Base-by-base conservation (phyloP, 1,140 invertebrate genomes). In the Hylyphantes graminicola region DNA sequence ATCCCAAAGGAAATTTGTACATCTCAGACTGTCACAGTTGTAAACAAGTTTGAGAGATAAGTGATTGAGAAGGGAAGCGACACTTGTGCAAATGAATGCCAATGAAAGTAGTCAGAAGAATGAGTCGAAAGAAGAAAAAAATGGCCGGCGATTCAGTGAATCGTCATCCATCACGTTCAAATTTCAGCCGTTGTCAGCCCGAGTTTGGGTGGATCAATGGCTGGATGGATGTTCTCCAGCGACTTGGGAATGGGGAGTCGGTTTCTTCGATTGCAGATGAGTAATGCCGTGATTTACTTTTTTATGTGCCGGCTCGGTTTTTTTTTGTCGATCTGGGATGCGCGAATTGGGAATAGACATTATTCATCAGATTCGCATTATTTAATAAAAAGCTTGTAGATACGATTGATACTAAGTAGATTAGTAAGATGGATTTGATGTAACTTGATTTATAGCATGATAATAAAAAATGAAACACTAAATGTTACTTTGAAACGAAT, bases 81-180 rank as follows among this genome's bases (percentile, higher is more conserved):
- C 76, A 78, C 76, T 67, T 68, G 67, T 78, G 76, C 76, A 78
- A 78, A 78, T 78, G 76, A 78, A 78, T 67, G 76, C 76, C 76
- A 55, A 78, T 55, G 50, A n/a, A 67, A 78, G 17, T 17, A 55
- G 64, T 13, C 17, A 50, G 2, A 64, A 15, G 54, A 19, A 51
- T 8, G n/a, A 50, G 10, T 15, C 2, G n/a, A 51, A n/a, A 63
- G 19, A 63, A 63, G 35, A 77, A 53, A 55, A 67, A 48, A 53
- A 59, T 61, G 57, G 54, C 55, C 9, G 75, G 61, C 61, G 55
- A 78, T 78, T 78, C 76, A 65, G n/a, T 48, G n/a, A 63, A 13
- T 78, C 57, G 63, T 78, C 76, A 78, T 78, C 76, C 51, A 78
- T 78, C 76, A 78, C 65, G 76, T 55, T 78, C 76, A 78, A 61